Base-by-base conservation (phyloP, 1,140 invertebrate genomes). In the Samia ricini region DNA sequence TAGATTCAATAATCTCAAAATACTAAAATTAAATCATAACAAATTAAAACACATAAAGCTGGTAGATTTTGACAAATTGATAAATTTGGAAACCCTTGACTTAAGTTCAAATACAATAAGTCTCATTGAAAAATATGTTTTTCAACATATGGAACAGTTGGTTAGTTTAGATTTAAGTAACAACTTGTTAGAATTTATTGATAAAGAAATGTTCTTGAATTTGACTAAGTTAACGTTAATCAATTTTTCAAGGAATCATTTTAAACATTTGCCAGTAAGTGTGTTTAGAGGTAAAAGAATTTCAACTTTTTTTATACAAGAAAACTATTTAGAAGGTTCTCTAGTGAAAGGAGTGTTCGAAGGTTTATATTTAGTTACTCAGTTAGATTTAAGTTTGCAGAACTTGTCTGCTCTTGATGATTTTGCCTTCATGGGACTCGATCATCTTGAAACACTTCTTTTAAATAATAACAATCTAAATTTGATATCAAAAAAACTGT, bases 381-480 rank as follows among this genome's bases (percentile, higher is more conserved):
- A 61, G 4, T 52, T 85, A 63, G 72, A 80, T 66, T 55, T 85
- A 24, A 74, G 71, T 42, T 52, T 70, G 60, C 80, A 85, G 73
- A 22, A 51, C 36, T 50, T 83, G 20, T 63, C 61, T 21, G 8
- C 20, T 54, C 63, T 85, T n/a, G 71, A 77, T 58, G 72, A 83
- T 36, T 77, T 64, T 56, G 72, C 80, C 18, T 85, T 85, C 66
- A 48, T 68, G 22, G 73, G 75, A 21, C 58, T 81, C 20, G 60
- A 67, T 15, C 68, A 65, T 19, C 8, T 83, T 18, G 42, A 59
- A 24, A 50, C 48, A 6, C 59, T 85, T 19, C 42, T 67, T 26
- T 59, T 86, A 12, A 80, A 77, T 52, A 76, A 78, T 65, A 86
- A 86, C 63, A 56, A 60, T 20, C 78, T 86, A 8, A 19, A 56